Evolutionary conservation across 2,797 vertebrate genomes (phyloP).

Genomic region (Sebastes trivittatus): DNA sequence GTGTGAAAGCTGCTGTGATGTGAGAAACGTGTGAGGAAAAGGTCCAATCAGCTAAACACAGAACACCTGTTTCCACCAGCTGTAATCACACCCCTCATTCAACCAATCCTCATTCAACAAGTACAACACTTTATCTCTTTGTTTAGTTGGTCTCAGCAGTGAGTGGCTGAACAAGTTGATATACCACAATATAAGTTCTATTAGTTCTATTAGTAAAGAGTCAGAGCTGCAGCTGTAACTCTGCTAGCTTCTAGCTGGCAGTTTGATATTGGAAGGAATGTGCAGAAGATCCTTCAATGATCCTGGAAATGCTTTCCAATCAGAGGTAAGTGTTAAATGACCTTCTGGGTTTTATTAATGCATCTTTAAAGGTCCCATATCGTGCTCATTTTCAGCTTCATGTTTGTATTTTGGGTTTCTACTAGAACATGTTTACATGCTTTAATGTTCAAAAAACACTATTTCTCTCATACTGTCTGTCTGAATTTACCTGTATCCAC

Average conservation of each 20-base stretch:
- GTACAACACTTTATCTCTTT: not conserved
- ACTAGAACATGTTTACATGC: too few species aligned
- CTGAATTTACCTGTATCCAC: too few species aligned
- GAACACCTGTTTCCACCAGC: not conserved
- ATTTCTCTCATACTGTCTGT: too few species aligned
- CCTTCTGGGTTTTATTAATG: not conserved
- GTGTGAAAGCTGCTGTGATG: not conserved
- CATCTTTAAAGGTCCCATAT: not conserved
- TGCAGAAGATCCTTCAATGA: not conserved
- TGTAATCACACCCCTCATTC: not conserved
- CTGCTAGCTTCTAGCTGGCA: too few species aligned
- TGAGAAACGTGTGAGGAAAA: not conserved
- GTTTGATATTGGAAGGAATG: not conserved
- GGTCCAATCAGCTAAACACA: not conserved
- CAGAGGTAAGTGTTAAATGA: not conserved
- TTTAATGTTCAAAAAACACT: too few species aligned
- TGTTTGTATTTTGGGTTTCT: too few species aligned
- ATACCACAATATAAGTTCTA: not conserved
- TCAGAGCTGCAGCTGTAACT: too few species aligned
- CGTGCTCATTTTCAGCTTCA: too few species aligned
- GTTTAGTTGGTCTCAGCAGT: not conserved
- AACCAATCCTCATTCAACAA: not conserved
- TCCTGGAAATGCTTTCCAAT: not conserved
- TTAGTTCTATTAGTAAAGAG: too few species aligned
- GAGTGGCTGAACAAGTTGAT: not conserved